These are phyloP conservation scores for Pheosia tremula DNA, from an alignment of 2,888 invertebrate species.

Conservation along the genomic window DNA sequence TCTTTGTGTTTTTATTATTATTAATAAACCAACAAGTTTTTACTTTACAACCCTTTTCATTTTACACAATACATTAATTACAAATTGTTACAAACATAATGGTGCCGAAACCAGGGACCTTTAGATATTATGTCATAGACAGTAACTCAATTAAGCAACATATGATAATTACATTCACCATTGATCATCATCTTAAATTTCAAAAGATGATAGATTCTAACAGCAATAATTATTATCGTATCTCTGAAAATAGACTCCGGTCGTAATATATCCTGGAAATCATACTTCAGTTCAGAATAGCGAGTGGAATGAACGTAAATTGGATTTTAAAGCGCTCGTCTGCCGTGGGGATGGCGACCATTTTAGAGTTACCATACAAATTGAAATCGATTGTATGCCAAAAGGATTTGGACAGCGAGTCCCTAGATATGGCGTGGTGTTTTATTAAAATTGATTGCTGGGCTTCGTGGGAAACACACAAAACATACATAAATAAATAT, in stretches of 20 bases:
- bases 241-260: neutral
- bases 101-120: too few relatives aligned
- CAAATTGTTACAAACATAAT: too few relatives aligned
- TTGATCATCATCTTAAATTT: too few relatives aligned
- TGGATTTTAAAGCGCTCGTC: constrained; percentile 12
- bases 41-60: too few relatives aligned
- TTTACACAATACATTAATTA: too few relatives aligned
- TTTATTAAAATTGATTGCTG: neutral
- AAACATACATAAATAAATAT: neutral
- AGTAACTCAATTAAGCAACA: too few relatives aligned
- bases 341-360: constrained; percentile 5
- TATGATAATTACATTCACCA: too few relatives aligned
- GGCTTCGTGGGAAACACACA: neutral
- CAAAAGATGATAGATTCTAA: neutral
- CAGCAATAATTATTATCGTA: neutral
- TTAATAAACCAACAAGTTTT: too few relatives aligned
- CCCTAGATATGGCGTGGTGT: neutral
- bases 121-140: too few relatives aligned
- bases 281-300: neutral
- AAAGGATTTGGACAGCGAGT: constrained; percentile 10
- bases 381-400: constrained; percentile 42
- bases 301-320: constrained; percentile 6
- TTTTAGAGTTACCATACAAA: constrained; percentile 38
- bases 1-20: too few relatives aligned
- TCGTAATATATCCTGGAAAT: constrained; percentile 1